Conservation (phyloP, 2,888 invertebrate species). For the Drosophila anceps region DNA sequence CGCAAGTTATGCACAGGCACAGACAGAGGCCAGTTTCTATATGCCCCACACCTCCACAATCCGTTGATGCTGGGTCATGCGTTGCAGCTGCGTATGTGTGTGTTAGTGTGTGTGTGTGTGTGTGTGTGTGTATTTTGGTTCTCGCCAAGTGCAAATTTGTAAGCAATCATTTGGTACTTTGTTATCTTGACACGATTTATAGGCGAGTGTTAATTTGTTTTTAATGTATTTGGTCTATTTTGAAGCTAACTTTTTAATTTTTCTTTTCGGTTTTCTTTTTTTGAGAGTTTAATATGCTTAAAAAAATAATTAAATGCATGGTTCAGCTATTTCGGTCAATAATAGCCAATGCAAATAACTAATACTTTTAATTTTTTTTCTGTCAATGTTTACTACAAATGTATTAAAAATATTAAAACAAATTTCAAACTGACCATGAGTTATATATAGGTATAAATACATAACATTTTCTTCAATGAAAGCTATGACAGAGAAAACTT, state of each 20-base stretch:
- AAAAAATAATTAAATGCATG: slow-evolving; percentile 10
- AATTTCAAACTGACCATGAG: neutral
- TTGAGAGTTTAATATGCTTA: slow-evolving; percentile 28
- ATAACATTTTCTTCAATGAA: neutral
- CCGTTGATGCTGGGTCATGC: slow-evolving; percentile 8
- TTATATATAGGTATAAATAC: too few relatives aligned
- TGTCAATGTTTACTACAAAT: neutral
- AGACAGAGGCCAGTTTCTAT: neutral
- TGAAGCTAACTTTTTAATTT: slow-evolving; percentile 36
- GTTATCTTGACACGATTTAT: slow-evolving; percentile 12
- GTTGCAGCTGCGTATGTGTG: neutral
- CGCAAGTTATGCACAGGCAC: slow-evolving; percentile 46
- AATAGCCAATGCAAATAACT: neutral
- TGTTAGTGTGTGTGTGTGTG: slow-evolving; percentile 2
- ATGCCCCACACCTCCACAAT: neutral
- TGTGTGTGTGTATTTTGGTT: slow-evolving; percentile 1
- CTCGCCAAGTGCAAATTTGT: slow-evolving; percentile 65
- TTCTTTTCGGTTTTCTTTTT: slow-evolving; percentile 32
- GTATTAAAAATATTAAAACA: neutral
- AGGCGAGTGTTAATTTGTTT: slow-evolving; percentile 50
- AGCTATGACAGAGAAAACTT: neutral
- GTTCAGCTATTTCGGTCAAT: neutral
- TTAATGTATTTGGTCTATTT: slow-evolving; percentile 45
- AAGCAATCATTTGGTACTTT: slow-evolving; percentile 62
- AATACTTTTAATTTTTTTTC: neutral